Evolutionary conservation across 2,797 vertebrate species (phyloP), one percentile per base, ranked within the genome.

Genomic region (Gymnoscopelus microlampas): DNA sequence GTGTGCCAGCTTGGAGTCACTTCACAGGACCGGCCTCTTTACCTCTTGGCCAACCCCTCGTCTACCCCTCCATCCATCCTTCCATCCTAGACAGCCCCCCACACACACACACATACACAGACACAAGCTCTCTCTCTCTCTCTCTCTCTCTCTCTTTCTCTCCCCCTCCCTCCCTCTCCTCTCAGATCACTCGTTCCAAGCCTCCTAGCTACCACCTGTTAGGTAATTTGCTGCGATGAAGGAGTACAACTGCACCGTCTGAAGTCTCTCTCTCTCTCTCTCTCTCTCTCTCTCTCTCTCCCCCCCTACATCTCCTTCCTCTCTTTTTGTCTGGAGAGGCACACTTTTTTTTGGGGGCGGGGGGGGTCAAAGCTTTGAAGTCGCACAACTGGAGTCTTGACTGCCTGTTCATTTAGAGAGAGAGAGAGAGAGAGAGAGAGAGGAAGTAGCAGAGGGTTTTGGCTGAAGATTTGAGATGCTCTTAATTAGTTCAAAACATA

Each of bases 161-260:
- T 11, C 57, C 3, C 47, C 12, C 48, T 8, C 12, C 2, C 44
- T 19, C 24, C 35, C 24, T 55, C 68, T 6, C 58, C 49, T 86
- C 84, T 91, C 87, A 89, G 89, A 94, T 93, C 90, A 89, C 60
- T 79, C 92, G 89, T 91, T 92, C 93, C 93, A 93, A 91, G 92
- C 88, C 89, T 93, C 87, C 91, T 88, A 93, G 90, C 91, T 90
- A 92, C 93, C 93, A 94, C 94, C 93, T 95, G 94, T 94, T 94
- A 93, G 92, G 91, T 90, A 76, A 90, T 93, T 90, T 88, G 87
- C 88, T 68, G 87, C 76, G 74, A 88, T 79, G 69, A 85, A 76
- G 88, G 87, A 93, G 91, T 91, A 93, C 92, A 90, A 90, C 81
- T 79, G 83, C 85, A 74, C 83, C 82, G 87, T 91, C 83, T 88